Conservation (phyloP, 2,797 vertebrate species). For the Arremon aurantiirostris region DNA sequence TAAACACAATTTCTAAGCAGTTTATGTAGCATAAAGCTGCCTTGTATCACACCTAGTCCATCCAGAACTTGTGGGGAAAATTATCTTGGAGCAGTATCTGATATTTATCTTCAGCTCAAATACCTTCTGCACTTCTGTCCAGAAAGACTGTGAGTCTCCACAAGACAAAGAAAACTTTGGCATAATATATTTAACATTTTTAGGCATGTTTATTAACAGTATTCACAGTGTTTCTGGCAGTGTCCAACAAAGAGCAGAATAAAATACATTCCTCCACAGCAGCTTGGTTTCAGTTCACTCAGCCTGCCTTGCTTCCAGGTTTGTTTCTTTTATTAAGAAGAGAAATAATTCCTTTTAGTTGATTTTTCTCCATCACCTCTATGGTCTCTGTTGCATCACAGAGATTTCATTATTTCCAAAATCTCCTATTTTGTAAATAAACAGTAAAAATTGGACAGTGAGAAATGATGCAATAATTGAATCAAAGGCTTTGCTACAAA, state of each 20-base stretch:
- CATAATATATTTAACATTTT: neutral
- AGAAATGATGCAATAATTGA: rapidly evolving
- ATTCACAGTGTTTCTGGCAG: conserved; percentile 25
- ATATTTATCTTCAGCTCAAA: conserved; percentile 3
- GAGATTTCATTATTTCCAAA: neutral
- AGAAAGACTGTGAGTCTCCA: neutral
- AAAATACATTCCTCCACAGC: neutral
- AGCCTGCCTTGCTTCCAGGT: neutral
- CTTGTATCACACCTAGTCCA: conserved; percentile 32
- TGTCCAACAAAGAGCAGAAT: neutral
- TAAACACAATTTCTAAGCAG: neutral
- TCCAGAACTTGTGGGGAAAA: neutral
- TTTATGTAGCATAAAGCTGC: neutral
- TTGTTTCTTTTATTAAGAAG: neutral
- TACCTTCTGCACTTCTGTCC: conserved; percentile 19
- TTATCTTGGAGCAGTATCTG: neutral
- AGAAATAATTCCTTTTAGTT: neutral
- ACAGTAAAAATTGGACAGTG: neutral
- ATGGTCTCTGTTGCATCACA: neutral
- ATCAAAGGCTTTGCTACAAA: neutral
- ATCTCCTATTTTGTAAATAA: neutral
- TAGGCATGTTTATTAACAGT: conserved; percentile 25
- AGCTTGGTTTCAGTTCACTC: neutral
- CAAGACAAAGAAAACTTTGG: neutral
- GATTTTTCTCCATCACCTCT: neutral